Evolutionary conservation across 2,888 invertebrate genomes (phyloP).

Genomic region (Patella ulyssiponensis): DNA sequence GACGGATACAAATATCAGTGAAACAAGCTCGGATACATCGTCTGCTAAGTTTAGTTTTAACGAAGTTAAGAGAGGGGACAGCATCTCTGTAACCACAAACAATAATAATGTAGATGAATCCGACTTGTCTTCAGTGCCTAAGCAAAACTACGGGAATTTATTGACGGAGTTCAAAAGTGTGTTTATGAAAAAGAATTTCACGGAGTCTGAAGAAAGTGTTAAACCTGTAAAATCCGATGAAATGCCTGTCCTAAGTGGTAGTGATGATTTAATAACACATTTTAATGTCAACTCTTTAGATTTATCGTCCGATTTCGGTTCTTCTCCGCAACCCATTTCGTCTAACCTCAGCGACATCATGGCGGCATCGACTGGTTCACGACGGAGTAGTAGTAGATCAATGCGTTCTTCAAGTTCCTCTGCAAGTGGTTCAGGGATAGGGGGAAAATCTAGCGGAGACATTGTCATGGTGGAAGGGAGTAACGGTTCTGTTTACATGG

Average conservation of each 20-base stretch:
- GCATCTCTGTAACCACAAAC: neutral
- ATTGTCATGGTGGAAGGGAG: slow-evolving; percentile 49
- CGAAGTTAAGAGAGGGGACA: neutral
- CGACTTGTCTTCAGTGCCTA: neutral
- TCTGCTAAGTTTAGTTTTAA: slow-evolving; percentile 19
- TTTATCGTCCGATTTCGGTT: neutral
- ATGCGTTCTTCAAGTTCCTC: slow-evolving; percentile 22
- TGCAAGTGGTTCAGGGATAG: slow-evolving; percentile 29
- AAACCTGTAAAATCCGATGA: neutral
- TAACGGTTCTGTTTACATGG: slow-evolving; percentile 52
- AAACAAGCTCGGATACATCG: slow-evolving; percentile 12
- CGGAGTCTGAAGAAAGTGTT: neutral
- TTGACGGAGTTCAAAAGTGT: neutral
- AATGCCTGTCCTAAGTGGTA: neutral
- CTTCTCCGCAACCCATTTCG: slow-evolving; percentile 16
- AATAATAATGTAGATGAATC: neutral
- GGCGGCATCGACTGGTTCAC: slow-evolving; percentile 46
- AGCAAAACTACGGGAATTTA: neutral
- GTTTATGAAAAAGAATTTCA: neutral
- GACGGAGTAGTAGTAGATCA: slow-evolving; percentile 41
- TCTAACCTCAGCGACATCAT: slow-evolving; percentile 48
- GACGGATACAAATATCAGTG: slow-evolving; percentile 14
- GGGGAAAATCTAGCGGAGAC: slow-evolving; percentile 36
- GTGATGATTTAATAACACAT: neutral
- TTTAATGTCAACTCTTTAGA: neutral